Evolutionary conservation across 1,140 invertebrate genomes (phyloP).

Genomic region (Caenorhabditis remanei): DNA sequence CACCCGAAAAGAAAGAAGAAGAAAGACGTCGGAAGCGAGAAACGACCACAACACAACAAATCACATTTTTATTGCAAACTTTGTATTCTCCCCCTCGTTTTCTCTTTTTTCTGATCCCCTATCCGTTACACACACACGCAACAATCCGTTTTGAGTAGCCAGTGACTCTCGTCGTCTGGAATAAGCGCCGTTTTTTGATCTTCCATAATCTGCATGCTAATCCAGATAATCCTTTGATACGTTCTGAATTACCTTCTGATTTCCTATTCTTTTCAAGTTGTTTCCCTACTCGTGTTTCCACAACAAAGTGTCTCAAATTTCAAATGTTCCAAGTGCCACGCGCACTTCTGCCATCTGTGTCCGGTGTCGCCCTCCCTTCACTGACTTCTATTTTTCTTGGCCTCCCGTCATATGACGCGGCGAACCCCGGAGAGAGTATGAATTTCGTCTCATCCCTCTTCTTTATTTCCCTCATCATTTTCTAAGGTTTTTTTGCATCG

Average conservation of each 20-base stretch:
- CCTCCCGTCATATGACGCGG: constrained; percentile 17
- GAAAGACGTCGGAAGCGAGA: constrained; percentile 44
- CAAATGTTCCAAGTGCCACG: constrained; percentile 47
- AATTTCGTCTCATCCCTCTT: not conserved
- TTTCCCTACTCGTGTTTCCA: constrained; percentile 21
- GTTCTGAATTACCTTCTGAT: not conserved
- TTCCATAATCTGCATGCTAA: not conserved
- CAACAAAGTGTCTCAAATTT: constrained; percentile 13
- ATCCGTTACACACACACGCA: not conserved
- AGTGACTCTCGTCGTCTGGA: constrained; percentile 1
- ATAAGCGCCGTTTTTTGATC: not conserved
- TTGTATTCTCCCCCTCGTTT: not conserved
- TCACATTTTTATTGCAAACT: constrained; percentile 49
- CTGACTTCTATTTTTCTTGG: not conserved
- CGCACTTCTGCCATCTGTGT: constrained; percentile 20
- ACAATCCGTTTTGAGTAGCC: not conserved
- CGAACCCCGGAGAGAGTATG: not conserved
- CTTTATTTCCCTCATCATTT: not conserved
- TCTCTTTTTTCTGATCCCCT: not conserved
- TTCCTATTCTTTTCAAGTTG: not conserved
- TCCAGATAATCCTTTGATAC: constrained; percentile 5
- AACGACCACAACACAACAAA: constrained; percentile 44
- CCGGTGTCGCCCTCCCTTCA: not conserved
- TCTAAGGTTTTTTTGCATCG: not conserved
- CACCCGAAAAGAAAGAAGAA: constrained; percentile 23